Conservation (phyloP, 35 echinoderm and acorn worm genomes). For the Nesometra sesokonis region DNA sequence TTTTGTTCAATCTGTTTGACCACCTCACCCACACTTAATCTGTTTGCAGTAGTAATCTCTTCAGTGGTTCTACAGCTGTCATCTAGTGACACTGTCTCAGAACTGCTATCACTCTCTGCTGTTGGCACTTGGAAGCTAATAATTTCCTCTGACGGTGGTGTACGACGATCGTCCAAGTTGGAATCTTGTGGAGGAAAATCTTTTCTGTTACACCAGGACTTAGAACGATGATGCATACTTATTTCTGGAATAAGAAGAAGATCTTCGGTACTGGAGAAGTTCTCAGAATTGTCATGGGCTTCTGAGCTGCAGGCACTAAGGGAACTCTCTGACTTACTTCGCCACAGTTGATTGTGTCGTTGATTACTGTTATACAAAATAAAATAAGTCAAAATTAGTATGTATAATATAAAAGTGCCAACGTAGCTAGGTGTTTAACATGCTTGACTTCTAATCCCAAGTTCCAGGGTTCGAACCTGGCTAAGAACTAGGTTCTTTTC, state of each 20-base stretch:
- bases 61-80: background rate
- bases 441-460: too few species aligned
- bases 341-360: constrained; percentile 73
- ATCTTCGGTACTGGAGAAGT: constrained; percentile 44
- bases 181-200: background rate
- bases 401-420: background rate
- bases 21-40: background rate
- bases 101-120: background rate
- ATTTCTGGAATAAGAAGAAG: background rate
- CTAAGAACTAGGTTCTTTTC: too few species aligned
- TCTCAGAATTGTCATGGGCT: constrained; percentile 32
- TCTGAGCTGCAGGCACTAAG: constrained; percentile 54
- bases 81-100: background rate
- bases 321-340: constrained; percentile 83
- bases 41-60: background rate
- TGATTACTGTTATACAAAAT: constrained; percentile 42
- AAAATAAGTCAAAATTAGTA: background rate
- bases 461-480: too few species aligned
- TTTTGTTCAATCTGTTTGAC: background rate
- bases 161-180: background rate
- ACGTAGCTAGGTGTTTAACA: too few species aligned
- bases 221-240: background rate
- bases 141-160: background rate
- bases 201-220: background rate
- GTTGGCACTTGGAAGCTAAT: background rate